Percentiles rank a stretch among this genome's conserved stretches.
Conservation (phyloP, 2,113 vertebrate genomes). For the Erythrocercus mccallii region DNA sequence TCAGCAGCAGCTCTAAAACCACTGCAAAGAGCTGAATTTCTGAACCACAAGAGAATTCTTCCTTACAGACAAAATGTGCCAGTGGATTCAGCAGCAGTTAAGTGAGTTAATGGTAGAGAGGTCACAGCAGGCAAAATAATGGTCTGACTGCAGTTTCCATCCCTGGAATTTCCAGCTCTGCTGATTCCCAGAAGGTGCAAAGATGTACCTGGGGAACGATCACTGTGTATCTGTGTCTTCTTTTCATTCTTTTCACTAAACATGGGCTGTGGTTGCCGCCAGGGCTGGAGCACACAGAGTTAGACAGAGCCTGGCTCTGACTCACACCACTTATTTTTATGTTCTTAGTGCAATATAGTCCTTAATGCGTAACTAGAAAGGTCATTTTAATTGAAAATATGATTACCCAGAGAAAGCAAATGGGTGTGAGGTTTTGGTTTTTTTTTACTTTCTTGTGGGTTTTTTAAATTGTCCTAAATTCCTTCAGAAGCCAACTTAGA, state of each 20-base stretch:
- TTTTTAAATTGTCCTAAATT: neutral
- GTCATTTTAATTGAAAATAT: constrained; percentile 43
- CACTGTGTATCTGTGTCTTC: neutral
- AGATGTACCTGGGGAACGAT: neutral
- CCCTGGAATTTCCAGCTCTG: neutral
- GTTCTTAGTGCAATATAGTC: neutral
- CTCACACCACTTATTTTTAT: neutral
- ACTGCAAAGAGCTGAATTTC: neutral
- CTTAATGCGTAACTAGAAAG: neutral
- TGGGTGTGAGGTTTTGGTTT: neutral
- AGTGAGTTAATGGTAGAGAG: neutral
- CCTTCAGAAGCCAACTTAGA: constrained; percentile 7
- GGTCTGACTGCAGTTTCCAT: neutral
- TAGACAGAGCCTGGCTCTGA: neutral
- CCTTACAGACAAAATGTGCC: neutral
- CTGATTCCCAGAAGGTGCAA: neutral
- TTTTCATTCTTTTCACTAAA: neutral
- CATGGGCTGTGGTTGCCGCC: neutral
- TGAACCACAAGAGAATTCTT: neutral
- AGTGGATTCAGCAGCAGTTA: neutral
- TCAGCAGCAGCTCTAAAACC: neutral
- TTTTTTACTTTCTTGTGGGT: constrained; percentile 21
- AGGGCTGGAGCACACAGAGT: neutral
- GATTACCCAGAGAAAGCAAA: neutral
- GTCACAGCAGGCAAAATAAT: neutral